A percentile compares a stretch with the other conserved stretches of the same genome.
Evolutionary conservation across 1,140 invertebrate genomes (phyloP).

Genomic region (Aphis craccivora): DNA sequence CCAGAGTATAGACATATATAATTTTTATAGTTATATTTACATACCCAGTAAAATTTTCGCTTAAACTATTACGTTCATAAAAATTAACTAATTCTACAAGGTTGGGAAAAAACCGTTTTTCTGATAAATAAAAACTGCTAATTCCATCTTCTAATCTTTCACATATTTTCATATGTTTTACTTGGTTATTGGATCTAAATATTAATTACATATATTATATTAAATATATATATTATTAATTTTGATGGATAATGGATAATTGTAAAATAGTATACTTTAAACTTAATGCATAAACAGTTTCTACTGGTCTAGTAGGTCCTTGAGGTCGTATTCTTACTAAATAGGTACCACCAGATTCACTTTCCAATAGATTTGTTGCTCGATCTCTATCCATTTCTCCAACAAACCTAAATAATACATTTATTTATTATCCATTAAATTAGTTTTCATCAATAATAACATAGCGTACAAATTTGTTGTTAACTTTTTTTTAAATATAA

Average conservation of each 20-base stretch:
- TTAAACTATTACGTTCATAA: conserved; percentile 86
- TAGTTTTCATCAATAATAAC: neutral
- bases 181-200: conserved; percentile 79
- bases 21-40: conserved; percentile 51
- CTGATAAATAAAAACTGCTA: conserved; percentile 80
- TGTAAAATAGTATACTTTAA: conserved; percentile 76
- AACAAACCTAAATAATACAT: conserved; percentile 69
- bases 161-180: conserved; percentile 92
- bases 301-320: conserved; percentile 66
- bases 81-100: conserved; percentile 88
- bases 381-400: conserved; percentile 86
- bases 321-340: conserved; percentile 82
- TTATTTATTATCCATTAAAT: neutral
- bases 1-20: too few relatives aligned
- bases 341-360: conserved; percentile 86
- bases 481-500: neutral
- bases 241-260: neutral
- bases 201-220: neutral
- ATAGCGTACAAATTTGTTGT: neutral
- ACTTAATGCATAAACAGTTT: conserved; percentile 85
- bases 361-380: conserved; percentile 79
- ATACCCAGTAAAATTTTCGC: conserved; percentile 89
- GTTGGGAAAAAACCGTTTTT: conserved; percentile 88
- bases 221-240: neutral
- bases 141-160: conserved; percentile 69